phyloP scores from a whole-genome alignment of 2,888 invertebrate species.

The Conops quadrifasciatus region DNA sequence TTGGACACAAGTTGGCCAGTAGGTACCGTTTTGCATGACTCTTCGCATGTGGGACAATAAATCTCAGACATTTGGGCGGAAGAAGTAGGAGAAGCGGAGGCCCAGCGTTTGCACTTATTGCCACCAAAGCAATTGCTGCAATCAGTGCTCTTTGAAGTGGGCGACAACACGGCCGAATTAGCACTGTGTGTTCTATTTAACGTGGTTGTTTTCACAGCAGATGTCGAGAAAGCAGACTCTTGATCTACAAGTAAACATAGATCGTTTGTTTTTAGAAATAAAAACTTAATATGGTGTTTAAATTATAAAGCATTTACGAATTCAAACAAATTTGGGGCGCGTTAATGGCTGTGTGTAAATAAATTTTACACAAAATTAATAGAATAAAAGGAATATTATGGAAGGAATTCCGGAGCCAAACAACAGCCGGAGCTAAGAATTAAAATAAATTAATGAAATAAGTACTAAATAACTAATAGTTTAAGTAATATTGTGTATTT shows the following conservation, averaged over 20 bases:
- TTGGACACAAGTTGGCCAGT: conserved; percentile 65
- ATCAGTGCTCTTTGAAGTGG: conserved; percentile 53
- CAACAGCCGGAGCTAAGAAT: conserved; percentile 39
- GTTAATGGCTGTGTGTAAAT: neutral
- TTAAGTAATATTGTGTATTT: too few species aligned
- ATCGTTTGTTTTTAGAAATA: conserved; percentile 54
- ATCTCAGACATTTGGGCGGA: conserved; percentile 70
- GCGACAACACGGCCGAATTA: conserved; percentile 44
- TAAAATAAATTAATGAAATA: conserved; percentile 40
- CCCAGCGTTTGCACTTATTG: conserved; percentile 61
- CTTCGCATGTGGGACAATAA: conserved; percentile 67
- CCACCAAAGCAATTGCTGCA: conserved; percentile 63
- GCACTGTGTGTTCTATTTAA: conserved; percentile 26
- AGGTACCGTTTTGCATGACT: conserved; percentile 64
- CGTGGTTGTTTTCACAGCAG: conserved; percentile 54
- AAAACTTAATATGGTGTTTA: conserved; percentile 48
- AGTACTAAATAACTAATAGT: conserved; percentile 30
- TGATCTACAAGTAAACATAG: conserved; percentile 66
- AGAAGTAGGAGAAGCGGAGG: conserved; percentile 49
- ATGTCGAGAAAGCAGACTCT: conserved; percentile 67
- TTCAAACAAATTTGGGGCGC: neutral
- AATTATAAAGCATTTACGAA: conserved; percentile 42
- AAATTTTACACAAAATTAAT: neutral
- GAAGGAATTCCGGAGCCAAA: too few species aligned
- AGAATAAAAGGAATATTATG: neutral